phyloP scores from a whole-genome alignment of 2,113 vertebrate species.

The Eptesicus fuscus region DNA sequence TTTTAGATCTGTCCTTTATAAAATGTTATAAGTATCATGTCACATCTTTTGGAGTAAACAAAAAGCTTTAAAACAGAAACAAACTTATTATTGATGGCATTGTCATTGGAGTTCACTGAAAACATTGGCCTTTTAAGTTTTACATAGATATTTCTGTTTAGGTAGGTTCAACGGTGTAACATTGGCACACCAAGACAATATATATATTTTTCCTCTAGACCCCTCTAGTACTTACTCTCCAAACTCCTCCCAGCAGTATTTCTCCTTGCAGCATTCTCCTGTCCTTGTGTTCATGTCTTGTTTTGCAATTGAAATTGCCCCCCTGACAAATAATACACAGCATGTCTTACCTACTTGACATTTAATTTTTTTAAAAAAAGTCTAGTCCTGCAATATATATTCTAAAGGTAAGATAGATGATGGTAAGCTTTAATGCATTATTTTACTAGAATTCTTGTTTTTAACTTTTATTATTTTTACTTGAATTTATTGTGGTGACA shows the following conservation, averaged over 20 bases:
- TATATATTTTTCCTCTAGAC: neutral
- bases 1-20: neutral
- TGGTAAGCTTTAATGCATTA: neutral
- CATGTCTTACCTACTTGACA: neutral
- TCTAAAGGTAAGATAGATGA: neutral
- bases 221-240: neutral
- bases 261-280: neutral
- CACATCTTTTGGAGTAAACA: neutral
- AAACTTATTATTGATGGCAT: neutral
- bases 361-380: neutral
- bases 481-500: neutral
- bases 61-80: neutral
- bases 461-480: neutral
- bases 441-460: slow-evolving; percentile 12
- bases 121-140: neutral
- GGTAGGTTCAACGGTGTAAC: neutral
- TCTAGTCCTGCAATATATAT: neutral
- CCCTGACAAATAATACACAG: neutral
- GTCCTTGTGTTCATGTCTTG: neutral
- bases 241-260: neutral
- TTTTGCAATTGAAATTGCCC: neutral
- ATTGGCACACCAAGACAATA: neutral
- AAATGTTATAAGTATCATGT: neutral
- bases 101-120: neutral
- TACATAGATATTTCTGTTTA: neutral